These are phyloP conservation scores for Hippocampus kuda DNA, from an alignment of 2,797 vertebrate genomes.

Conservation along the genomic window DNA sequence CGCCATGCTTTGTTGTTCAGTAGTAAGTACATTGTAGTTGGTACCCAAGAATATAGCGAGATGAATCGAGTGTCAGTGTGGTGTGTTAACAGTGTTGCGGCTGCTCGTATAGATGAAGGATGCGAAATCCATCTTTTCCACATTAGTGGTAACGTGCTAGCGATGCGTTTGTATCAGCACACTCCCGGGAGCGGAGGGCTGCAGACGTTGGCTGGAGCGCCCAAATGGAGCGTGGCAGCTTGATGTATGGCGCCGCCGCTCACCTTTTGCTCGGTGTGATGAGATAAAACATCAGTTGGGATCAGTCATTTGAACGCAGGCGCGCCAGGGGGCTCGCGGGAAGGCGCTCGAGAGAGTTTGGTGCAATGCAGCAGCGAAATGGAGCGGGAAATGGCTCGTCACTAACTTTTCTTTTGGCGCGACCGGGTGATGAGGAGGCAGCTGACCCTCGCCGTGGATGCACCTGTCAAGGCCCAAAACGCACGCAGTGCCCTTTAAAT, in stretches of 20 bases:
- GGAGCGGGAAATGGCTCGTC: conserved; percentile 30
- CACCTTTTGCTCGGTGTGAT: conserved; percentile 48
- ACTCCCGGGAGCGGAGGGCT: conserved; percentile 11
- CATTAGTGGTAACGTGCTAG: neutral
- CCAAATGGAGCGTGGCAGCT: conserved; percentile 39
- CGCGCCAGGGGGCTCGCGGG: conserved; percentile 12
- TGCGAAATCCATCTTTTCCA: conserved; percentile 5
- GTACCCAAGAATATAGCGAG: neutral
- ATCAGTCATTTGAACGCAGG: conserved; percentile 33
- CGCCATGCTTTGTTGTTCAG: too few species aligned
- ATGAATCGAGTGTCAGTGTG: neutral
- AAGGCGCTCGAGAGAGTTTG: conserved; percentile 43
- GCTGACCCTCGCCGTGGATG: neutral
- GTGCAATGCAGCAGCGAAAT: conserved; percentile 60
- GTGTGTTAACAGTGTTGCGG: neutral
- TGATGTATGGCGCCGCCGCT: conserved; percentile 56
- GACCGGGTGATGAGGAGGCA: neutral
- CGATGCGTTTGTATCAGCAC: neutral
- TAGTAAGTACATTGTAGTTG: neutral
- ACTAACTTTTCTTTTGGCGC: conserved; percentile 35
- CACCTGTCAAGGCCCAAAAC: neutral
- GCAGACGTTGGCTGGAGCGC: conserved; percentile 22
- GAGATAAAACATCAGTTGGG: conserved; percentile 52
- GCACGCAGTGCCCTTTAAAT: neutral
- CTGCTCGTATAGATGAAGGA: neutral